Evolutionary conservation across 2,888 invertebrate genomes (phyloP).

Genomic region (Ectemnius cavifrons): DNA sequence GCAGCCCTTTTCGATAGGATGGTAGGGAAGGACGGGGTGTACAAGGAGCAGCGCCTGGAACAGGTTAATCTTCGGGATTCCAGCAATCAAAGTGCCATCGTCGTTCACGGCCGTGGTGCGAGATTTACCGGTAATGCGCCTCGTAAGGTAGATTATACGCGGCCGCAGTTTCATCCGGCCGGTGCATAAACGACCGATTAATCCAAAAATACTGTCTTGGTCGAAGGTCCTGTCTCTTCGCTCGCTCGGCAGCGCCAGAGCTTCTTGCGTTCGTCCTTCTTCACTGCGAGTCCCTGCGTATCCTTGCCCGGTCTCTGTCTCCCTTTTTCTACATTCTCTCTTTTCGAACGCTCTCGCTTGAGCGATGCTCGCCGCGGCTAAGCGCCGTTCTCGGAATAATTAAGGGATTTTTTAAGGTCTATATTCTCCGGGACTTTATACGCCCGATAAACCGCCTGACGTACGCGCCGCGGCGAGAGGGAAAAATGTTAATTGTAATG

Average conservation of each 20-base stretch:
- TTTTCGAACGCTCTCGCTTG: constrained; percentile 19
- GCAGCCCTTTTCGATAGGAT: constrained; percentile 24
- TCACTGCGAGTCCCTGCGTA: background rate
- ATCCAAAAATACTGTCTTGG: constrained; percentile 71
- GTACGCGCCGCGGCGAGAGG: constrained; percentile 35
- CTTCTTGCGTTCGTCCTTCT: too few species aligned
- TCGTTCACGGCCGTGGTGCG: constrained; percentile 61
- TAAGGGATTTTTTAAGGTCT: constrained; percentile 57
- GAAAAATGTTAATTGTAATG: constrained; percentile 61
- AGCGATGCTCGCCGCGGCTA: constrained; percentile 42
- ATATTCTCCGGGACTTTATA: constrained; percentile 61
- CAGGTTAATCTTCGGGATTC: constrained; percentile 71
- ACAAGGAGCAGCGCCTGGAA: constrained; percentile 47
- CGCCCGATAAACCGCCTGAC: constrained; percentile 61
- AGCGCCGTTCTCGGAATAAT: constrained; percentile 59
- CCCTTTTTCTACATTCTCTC: constrained; percentile 3
- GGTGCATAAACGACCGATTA: constrained; percentile 71
- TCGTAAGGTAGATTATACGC: constrained; percentile 64
- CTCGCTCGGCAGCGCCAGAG: too few species aligned
- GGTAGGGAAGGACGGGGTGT: too few species aligned
- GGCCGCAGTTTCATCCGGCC: constrained; percentile 55
- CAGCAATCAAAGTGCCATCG: constrained; percentile 66
- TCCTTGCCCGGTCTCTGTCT: background rate
- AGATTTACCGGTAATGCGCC: constrained; percentile 72
- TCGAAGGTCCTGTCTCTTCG: constrained; percentile 18